Conservation (phyloP, 2,113 vertebrate species). For the Pholis gunnellus region DNA sequence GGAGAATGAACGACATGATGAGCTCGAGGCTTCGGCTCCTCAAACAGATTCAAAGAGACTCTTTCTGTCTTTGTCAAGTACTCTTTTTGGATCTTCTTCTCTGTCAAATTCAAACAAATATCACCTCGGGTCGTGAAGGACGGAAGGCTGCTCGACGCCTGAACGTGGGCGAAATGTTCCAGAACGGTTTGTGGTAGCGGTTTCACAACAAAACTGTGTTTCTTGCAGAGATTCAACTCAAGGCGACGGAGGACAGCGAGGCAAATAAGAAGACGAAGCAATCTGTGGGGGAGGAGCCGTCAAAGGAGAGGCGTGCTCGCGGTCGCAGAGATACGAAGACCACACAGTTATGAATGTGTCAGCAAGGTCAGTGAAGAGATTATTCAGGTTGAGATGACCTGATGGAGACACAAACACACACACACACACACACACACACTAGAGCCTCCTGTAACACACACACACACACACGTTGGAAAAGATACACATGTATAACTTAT, state of each 20-base stretch:
- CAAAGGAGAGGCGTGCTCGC: background rate
- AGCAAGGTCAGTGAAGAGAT: slow-evolving; percentile 13
- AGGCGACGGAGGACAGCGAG: background rate
- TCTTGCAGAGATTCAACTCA: slow-evolving; percentile 25
- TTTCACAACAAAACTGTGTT: slow-evolving; percentile 55
- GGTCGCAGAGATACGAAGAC: background rate
- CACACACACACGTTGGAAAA: background rate
- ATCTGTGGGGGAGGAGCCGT: background rate
- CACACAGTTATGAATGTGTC: background rate
- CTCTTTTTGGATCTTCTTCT: no score
- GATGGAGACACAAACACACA: background rate
- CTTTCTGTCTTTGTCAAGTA: no score
- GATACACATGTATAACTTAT: background rate
- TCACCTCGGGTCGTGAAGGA: background rate
- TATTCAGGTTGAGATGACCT: background rate
- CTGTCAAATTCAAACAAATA: background rate
- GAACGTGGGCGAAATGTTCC: slow-evolving; percentile 3
- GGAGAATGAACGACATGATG: background rate
- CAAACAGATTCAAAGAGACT: background rate
- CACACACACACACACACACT: slow-evolving; percentile 3
- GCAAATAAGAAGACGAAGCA: background rate
- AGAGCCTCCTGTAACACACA: background rate
- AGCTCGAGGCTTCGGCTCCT: background rate
- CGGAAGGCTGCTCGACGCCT: background rate
- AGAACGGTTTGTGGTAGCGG: slow-evolving; percentile 42